Evolutionary conservation across 2,888 invertebrate genomes (phyloP), one percentile per base, ranked within the genome.

Genomic region (Notodonta dromedarius): DNA sequence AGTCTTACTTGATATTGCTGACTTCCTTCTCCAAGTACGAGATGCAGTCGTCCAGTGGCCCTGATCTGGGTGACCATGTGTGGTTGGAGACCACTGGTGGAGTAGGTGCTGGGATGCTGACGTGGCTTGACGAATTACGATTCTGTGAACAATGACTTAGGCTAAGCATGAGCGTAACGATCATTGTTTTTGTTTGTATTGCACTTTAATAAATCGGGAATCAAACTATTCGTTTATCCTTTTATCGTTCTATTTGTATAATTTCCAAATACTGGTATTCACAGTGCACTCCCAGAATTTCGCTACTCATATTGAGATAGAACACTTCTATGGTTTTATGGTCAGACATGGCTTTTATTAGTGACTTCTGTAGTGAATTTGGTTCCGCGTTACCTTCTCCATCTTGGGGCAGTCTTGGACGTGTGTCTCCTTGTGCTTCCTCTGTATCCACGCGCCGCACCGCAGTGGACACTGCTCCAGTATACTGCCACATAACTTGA

Each of bases 401-500:
- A 89, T 83, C 63, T 85, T 83, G 0, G 93, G 93, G 58, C 93
- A 93, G 48, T 92, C 91, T 52, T 85, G 82, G 55, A 88, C 89
- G 62, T 97, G 97, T 0, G 93, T 90, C 0, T 94, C 92, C 82
- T 94, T 93, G 68, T 95, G 94, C 61, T 94, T 94, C 69, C 97
- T 91, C 64, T 95, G 95, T 39, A 96, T 93, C 89, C 96, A 97
- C 4, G 95, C 95, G 0, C 96, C 95, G 72, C 97, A 97, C 56
- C 95, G 94, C 73, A 95, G 92, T 0, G 95, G 95, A 60, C 97
- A 97, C 78, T 96, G 95, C 78, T 96, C 95, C 72, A 97, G 83
- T 11, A 97, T 96, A 63, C 96, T 95, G 13, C 96, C 96, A 68
- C 97, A 97, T 71, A 95, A 94, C 63, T 95, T 94, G 63, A 96